phyloP scores from a whole-genome alignment of 2,797 vertebrate species.

The Bryconaethiops microstoma region DNA sequence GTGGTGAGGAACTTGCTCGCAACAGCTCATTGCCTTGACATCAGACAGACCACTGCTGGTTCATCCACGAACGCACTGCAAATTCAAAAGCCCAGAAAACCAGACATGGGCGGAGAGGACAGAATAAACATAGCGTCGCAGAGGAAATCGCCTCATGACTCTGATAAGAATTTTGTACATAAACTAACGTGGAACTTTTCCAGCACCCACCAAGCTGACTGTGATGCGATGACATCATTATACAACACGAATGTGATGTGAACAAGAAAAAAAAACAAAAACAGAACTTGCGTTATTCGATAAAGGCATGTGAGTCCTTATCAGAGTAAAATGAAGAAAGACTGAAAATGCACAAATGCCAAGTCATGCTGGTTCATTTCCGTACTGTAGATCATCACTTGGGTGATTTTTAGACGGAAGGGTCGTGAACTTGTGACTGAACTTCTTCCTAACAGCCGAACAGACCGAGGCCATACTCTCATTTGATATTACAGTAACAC shows the following conservation, averaged over 20 bases:
- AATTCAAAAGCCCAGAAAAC: background rate
- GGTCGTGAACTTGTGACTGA: background rate
- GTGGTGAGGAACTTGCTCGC: background rate
- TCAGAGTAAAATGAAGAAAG: background rate
- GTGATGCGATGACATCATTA: constrained; percentile 3
- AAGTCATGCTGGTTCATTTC: background rate
- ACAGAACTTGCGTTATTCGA: background rate
- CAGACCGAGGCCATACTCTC: background rate
- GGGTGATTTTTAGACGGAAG: background rate
- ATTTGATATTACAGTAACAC: background rate
- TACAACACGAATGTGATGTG: background rate
- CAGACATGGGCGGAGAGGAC: background rate
- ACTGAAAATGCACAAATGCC: background rate
- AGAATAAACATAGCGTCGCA: background rate
- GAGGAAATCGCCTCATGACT: background rate
- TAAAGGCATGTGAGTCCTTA: background rate
- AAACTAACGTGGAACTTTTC: background rate
- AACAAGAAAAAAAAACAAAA: background rate
- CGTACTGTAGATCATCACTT: background rate
- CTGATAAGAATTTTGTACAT: constrained; percentile 2
- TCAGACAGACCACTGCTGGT: no score
- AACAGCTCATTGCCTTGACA: background rate
- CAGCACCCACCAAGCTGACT: background rate
- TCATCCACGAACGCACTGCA: background rate
- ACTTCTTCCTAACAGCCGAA: background rate